Conservation (phyloP, 30 jellyfish, hydroid and myxozoan genomes). For the Chrysaora quinquecirrha region DNA sequence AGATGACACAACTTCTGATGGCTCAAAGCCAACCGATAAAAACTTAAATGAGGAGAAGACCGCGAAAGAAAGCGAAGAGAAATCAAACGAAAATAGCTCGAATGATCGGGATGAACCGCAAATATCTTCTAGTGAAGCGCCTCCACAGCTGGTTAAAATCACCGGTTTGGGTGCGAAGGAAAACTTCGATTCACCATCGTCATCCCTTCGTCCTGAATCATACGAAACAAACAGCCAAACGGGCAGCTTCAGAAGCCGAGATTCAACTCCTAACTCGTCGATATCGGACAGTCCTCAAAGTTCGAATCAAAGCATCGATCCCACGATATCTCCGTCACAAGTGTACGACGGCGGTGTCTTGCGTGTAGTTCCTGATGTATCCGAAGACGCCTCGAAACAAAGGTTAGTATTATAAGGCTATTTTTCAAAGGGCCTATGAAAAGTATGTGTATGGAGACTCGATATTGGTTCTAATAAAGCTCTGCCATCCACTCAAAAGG, state of each 20-base stretch:
- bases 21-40: not conserved
- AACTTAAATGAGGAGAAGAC: not conserved
- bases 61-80: not conserved
- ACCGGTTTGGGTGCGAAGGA: conserved; percentile 25
- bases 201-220: conserved; percentile 31
- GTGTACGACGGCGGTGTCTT: conserved; percentile 26
- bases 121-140: conserved; percentile 1
- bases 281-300: conserved; percentile 44
- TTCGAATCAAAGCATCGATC: conserved; percentile 61
- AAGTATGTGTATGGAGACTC: too few species aligned
- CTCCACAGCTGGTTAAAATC: conserved; percentile 9
- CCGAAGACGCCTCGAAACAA: conserved; percentile 58
- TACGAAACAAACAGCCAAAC: conserved; percentile 53
- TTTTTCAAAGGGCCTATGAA: too few species aligned
- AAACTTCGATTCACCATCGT: conserved; percentile 23
- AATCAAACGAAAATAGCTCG: too few species aligned
- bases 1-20: too few species aligned
- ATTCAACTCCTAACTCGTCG: conserved; percentile 19
- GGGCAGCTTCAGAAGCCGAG: conserved; percentile 49
- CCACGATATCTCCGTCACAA: conserved; percentile 36
- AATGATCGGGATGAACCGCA: too few species aligned
- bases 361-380: conserved; percentile 1
- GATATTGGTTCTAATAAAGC: too few species aligned
- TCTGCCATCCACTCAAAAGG: too few species aligned
- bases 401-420: too few species aligned